Base-by-base conservation (phyloP, 2,113 vertebrate species). In the Taxidea taxus region DNA sequence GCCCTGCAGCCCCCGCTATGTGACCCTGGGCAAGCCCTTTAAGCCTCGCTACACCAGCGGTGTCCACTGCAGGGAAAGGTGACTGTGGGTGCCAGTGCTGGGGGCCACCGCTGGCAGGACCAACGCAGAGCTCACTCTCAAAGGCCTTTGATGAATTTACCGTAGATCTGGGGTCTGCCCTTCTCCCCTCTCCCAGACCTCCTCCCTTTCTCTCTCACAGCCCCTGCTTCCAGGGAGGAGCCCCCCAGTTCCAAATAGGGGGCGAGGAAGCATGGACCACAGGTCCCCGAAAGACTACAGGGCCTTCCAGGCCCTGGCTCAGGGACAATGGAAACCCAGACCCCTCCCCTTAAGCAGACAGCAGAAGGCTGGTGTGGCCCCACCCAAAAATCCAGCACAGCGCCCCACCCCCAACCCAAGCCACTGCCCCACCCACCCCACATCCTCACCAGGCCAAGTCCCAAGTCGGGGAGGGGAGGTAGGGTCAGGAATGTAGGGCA, bases 401-500 rank as follows among this genome's bases (percentile, higher is more conserved):
- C 74, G 74, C 74, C 78, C 90, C 83, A 60, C 47, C 96, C 89
- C 96, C 91, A 90, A 3, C 85, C 93, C 70, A 29, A 94, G 88
- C 87, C 58, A 77, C 86, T 1, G 27, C 95, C 94, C 91, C 77
- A 89, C 95, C 90, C 93, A 80, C 90, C 84, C 72, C 78, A 82
- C 18, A 82, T 37, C 64, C 87, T 34, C 78, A 37, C 1, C 0
- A 15, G 91, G 70, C 95, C 84, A 39, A 75, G 54, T 29, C 16
- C 95, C 84, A 39, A 75, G 54, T 29, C 16, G 9, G 39, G 89
- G 77, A 95, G 78, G 72, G 87, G 83, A 89, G 1, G 0, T 1
- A 3, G 90, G 94, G 87, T 95, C 96, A 96, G 92, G 97, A 97
- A 96, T 90, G 94, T 31, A 82, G 92, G 91, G 92, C 90, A 95